Percentiles rank a stretch among this genome's conserved stretches.
Evolutionary conservation across 2,797 vertebrate genomes (phyloP).

Genomic region (Hyperoplus immaculatus): DNA sequence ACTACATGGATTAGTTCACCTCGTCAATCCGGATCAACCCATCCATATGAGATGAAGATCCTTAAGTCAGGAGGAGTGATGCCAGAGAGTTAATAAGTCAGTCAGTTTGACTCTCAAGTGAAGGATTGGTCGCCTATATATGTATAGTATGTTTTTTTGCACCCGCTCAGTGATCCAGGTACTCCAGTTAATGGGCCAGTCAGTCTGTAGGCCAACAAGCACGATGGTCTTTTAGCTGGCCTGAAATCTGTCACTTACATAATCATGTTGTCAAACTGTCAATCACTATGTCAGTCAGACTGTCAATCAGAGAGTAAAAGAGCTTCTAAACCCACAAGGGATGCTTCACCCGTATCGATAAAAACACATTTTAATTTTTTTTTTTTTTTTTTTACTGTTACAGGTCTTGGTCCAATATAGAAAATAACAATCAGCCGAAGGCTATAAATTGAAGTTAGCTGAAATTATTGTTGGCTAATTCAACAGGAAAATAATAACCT

Average conservation of each 20-base stretch:
- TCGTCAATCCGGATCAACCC: conserved; percentile 80
- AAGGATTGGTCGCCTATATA: conserved; percentile 15
- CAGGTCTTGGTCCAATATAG: neutral
- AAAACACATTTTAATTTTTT: neutral
- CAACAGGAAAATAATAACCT: too few relatives aligned
- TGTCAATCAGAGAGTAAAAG: conserved; percentile 25
- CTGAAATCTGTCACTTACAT: conserved; percentile 30
- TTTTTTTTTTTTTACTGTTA: too few relatives aligned
- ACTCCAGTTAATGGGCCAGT: conserved; percentile 35
- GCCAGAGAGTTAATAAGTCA: conserved; percentile 61
- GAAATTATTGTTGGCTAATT: neutral
- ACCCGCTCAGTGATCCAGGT: conserved; percentile 12
- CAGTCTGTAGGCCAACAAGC: conserved; percentile 39
- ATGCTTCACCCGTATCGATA: neutral
- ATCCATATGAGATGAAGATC: conserved; percentile 67
- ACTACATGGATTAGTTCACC: conserved; percentile 81
- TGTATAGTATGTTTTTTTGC: neutral
- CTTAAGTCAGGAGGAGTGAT: conserved; percentile 39
- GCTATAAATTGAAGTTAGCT: neutral
- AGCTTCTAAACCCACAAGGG: neutral
- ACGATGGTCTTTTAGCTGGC: conserved; percentile 13
- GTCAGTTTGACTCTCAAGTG: conserved; percentile 50
- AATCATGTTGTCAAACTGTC: conserved; percentile 33
- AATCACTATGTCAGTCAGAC: neutral
- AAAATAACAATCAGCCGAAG: neutral